Conservation (phyloP, 2,888 invertebrate species). For the Choristoneura rosaceana region DNA sequence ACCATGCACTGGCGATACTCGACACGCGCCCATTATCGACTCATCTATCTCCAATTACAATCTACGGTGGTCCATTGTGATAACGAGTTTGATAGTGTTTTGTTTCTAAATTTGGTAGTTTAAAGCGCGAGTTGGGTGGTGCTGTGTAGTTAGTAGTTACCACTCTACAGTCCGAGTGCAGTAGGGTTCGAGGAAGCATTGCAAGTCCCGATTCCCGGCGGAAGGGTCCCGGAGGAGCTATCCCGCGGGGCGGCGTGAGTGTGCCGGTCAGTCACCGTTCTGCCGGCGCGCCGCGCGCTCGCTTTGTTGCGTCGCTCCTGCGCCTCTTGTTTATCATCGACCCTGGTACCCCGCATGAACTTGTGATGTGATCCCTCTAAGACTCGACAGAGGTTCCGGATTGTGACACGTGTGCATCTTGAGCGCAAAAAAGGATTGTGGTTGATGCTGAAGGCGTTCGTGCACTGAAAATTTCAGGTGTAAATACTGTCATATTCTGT, state of each 20-base stretch:
- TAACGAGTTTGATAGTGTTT: slow-evolving; percentile 42
- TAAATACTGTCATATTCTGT: slow-evolving; percentile 41
- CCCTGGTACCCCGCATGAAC: slow-evolving; percentile 72
- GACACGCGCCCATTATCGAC: slow-evolving; percentile 15
- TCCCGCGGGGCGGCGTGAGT: slow-evolving; percentile 81
- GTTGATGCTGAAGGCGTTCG: slow-evolving; percentile 54
- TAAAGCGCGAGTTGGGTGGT: not conserved
- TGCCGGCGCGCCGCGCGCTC: slow-evolving; percentile 79
- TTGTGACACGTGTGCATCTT: slow-evolving; percentile 80
- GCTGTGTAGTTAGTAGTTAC: not conserved
- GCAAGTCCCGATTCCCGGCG: slow-evolving; percentile 74
- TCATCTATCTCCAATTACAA: slow-evolving; percentile 15
- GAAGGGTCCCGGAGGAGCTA: slow-evolving; percentile 80
- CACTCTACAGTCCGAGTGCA: slow-evolving; percentile 46
- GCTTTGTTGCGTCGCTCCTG: slow-evolving; percentile 59
- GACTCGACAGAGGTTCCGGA: slow-evolving; percentile 71
- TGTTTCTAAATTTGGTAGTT: not conserved
- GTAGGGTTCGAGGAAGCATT: slow-evolving; percentile 55
- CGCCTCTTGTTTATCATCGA: slow-evolving; percentile 69
- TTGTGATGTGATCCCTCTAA: slow-evolving; percentile 61
- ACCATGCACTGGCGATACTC: slow-evolving; percentile 33
- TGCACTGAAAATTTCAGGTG: slow-evolving; percentile 65
- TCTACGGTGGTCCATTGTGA: slow-evolving; percentile 44
- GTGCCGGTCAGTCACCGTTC: slow-evolving; percentile 85
- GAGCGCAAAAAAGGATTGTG: slow-evolving; percentile 63